A percentile compares a stretch with the other conserved stretches of the same genome.
Evolutionary conservation across 2,888 invertebrate genomes (phyloP).

Genomic region (Drosophila paracracens): DNA sequence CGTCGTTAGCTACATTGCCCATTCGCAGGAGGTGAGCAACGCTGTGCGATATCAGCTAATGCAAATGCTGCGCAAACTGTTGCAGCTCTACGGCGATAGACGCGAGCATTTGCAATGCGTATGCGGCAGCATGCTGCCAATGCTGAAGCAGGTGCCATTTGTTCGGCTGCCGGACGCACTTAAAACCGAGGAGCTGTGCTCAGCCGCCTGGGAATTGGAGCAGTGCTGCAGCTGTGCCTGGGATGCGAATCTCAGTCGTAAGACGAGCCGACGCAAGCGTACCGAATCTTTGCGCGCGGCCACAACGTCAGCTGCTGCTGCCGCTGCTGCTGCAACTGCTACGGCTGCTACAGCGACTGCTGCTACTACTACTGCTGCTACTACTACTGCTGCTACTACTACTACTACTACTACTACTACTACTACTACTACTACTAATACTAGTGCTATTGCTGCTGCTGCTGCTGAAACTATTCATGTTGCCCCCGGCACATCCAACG

Average conservation of each 20-base stretch:
- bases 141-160: slow-evolving; percentile 70
- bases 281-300: slow-evolving; percentile 79
- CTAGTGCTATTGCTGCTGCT: neutral
- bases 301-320: slow-evolving; percentile 2
- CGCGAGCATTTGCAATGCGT: slow-evolving; percentile 86
- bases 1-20: slow-evolving; percentile 87
- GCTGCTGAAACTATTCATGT: neutral
- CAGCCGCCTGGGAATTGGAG: slow-evolving; percentile 87
- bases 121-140: slow-evolving; percentile 82
- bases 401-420: neutral
- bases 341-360: neutral
- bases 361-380: neutral
- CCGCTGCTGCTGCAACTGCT: neutral
- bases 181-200: slow-evolving; percentile 87
- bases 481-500: neutral
- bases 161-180: slow-evolving; percentile 85
- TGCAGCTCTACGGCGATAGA: slow-evolving; percentile 78
- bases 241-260: slow-evolving; percentile 84
- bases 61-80: slow-evolving; percentile 71
- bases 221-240: slow-evolving; percentile 88
- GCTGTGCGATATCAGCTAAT: slow-evolving; percentile 61
- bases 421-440: neutral
- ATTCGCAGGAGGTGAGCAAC: slow-evolving; percentile 73
- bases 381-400: neutral
- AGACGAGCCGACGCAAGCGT: slow-evolving; percentile 85